A percentile compares a stretch with the other conserved stretches of the same genome.
Conservation (phyloP, 2,888 invertebrate species). For the Matsumyia berberina region DNA sequence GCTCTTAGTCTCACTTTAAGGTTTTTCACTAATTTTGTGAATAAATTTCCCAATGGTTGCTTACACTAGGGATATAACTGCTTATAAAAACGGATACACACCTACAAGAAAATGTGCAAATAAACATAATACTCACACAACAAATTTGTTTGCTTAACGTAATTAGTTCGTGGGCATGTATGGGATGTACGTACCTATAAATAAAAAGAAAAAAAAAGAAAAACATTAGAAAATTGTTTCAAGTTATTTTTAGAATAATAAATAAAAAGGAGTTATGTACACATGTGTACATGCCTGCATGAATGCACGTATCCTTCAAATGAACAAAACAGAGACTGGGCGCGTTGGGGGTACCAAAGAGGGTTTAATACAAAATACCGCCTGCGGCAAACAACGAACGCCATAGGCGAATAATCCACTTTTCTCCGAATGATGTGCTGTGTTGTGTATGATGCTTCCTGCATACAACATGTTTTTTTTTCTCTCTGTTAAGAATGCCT, state of each 20-base stretch:
- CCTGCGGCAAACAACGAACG: slow-evolving; percentile 36
- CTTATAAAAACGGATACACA: background rate
- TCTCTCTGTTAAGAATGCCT: slow-evolving; percentile 50
- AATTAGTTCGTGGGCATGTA: slow-evolving; percentile 33
- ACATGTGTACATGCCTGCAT: background rate
- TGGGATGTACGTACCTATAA: slow-evolving; percentile 61
- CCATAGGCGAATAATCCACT: slow-evolving; percentile 45
- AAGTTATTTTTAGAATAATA: slow-evolving; percentile 49
- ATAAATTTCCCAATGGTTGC: background rate
- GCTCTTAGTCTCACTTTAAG: too few relatives aligned
- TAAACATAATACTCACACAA: slow-evolving; percentile 36
- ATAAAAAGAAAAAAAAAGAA: slow-evolving; percentile 29
- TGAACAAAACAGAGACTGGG: background rate
- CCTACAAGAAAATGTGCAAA: slow-evolving; percentile 1
- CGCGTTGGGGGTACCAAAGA: background rate
- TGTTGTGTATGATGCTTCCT: slow-evolving; percentile 3
- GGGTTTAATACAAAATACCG: slow-evolving; percentile 11
- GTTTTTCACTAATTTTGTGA: too few relatives aligned
- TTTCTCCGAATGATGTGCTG: slow-evolving; percentile 45
- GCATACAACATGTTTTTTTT: slow-evolving; percentile 33
- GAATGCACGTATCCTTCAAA: slow-evolving; percentile 44
- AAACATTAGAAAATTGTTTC: slow-evolving; percentile 34
- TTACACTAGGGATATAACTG: background rate
- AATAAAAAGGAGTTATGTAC: slow-evolving; percentile 28
- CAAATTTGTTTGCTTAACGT: slow-evolving; percentile 35